These are phyloP conservation scores for Crematogaster levior DNA, from an alignment of 2,888 invertebrate species.

Conservation along the genomic window DNA sequence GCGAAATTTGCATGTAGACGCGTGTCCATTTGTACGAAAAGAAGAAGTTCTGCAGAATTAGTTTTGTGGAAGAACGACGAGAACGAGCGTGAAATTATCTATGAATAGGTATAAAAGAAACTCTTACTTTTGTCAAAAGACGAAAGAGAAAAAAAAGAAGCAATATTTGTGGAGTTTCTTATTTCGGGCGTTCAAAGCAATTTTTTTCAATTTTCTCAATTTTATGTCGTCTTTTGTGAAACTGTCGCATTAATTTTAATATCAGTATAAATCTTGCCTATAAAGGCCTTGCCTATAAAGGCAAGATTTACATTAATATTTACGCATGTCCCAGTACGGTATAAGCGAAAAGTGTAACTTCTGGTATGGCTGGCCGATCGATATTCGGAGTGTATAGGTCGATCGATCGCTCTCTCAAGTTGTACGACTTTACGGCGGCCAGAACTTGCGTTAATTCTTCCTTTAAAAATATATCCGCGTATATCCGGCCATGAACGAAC, in stretches of 20 bases:
- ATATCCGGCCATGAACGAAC: too few species aligned
- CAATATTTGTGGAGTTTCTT: neutral
- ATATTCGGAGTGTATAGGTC: constrained; percentile 55
- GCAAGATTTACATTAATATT: neutral
- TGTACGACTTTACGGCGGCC: neutral
- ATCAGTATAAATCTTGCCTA: too few species aligned
- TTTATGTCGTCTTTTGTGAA: too few species aligned
- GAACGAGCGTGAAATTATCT: neutral
- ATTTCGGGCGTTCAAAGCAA: neutral
- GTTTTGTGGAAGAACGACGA: neutral
- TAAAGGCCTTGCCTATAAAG: too few species aligned
- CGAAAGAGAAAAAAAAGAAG: neutral
- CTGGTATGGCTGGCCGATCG: constrained; percentile 62
- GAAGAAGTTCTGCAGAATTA: neutral
- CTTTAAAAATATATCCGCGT: too few species aligned
- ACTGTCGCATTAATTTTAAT: neutral
- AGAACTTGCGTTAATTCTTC: neutral
- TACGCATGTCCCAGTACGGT: neutral
- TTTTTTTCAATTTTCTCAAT: too few species aligned
- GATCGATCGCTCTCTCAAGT: constrained; percentile 58
- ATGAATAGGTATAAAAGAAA: neutral
- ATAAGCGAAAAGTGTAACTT: constrained; percentile 57
- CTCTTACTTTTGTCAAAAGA: neutral
- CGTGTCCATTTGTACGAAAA: neutral
- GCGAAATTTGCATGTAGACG: neutral